Percentiles rank a stretch among this genome's conserved stretches.
phyloP scores from a whole-genome alignment of 1,140 invertebrate genomes.

The Mycetomoellerius zeteki region DNA sequence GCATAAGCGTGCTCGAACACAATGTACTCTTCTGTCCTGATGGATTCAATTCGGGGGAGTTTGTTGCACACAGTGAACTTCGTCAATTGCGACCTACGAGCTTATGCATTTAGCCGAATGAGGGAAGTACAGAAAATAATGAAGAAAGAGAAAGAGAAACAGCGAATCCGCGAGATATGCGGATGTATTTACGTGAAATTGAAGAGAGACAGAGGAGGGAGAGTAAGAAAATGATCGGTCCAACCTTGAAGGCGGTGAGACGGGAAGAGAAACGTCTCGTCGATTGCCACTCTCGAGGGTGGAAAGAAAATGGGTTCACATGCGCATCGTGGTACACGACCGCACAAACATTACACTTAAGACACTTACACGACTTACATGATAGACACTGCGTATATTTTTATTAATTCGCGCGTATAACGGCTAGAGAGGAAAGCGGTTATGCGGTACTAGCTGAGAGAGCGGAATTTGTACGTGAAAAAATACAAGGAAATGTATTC shows the following conservation, averaged over 20 bases:
- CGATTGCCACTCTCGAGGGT: background rate
- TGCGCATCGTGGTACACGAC: conserved; percentile 71
- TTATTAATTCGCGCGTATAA: conserved; percentile 76
- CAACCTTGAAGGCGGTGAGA: conserved; percentile 35
- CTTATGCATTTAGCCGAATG: conserved; percentile 73
- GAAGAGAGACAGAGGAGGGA: background rate
- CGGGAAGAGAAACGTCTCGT: conserved; percentile 39
- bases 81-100: conserved; percentile 74
- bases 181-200: conserved; percentile 39
- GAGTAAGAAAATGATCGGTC: conserved; percentile 29
- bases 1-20: conserved; percentile 55
- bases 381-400: conserved; percentile 75
- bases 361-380: conserved; percentile 49
- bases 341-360: conserved; percentile 71
- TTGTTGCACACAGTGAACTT: conserved; percentile 78
- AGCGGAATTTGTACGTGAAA: background rate
- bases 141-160: background rate
- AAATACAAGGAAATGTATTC: conserved; percentile 59
- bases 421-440: conserved; percentile 68
- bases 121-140: conserved; percentile 24
- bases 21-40: conserved; percentile 31
- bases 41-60: conserved; percentile 83
- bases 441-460: no score
- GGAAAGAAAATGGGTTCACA: conserved; percentile 65
- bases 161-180: background rate